A percentile compares a stretch with the other conserved stretches of the same genome.
These are phyloP conservation scores for Gymnopithys bicolor DNA, from an alignment of 2,797 vertebrate genomes.

Conservation along the genomic window DNA sequence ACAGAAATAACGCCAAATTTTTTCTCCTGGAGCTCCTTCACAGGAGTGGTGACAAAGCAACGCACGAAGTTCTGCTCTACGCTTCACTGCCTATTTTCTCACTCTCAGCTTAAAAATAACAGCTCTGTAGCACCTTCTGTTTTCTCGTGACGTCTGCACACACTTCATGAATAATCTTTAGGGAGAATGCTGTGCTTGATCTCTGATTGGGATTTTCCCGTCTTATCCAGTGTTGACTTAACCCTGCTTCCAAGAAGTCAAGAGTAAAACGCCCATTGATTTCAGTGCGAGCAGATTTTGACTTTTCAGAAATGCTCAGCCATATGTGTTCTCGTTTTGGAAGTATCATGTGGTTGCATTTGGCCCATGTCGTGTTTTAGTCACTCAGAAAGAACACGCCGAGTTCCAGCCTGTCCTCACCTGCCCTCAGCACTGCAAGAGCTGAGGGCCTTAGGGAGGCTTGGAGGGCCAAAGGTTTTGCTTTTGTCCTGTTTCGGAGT, in stretches of 20 bases:
- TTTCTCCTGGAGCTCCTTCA: neutral
- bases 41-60: constrained; percentile 36
- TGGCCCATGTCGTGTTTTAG: constrained; percentile 61
- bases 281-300: constrained; percentile 45
- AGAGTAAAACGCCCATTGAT: constrained; percentile 42
- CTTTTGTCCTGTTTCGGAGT: neutral
- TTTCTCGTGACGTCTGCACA: constrained; percentile 28
- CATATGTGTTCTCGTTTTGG: constrained; percentile 56
- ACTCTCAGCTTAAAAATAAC: constrained; percentile 65
- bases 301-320: constrained; percentile 60
- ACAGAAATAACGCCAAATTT: neutral
- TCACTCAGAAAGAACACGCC: constrained; percentile 44
- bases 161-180: constrained; percentile 40
- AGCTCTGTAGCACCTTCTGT: constrained; percentile 64
- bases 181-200: neutral
- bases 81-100: constrained; percentile 41
- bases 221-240: constrained; percentile 24
- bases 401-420: constrained; percentile 64
- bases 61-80: neutral
- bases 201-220: constrained; percentile 42
- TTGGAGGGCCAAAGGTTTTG: constrained; percentile 28
- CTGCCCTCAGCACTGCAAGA: constrained; percentile 43
- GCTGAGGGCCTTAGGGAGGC: constrained; percentile 1
- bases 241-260: constrained; percentile 14
- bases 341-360: constrained; percentile 57